Base-by-base conservation (phyloP, 2,113 vertebrate genomes). In the Pangasianodon gigas region DNA sequence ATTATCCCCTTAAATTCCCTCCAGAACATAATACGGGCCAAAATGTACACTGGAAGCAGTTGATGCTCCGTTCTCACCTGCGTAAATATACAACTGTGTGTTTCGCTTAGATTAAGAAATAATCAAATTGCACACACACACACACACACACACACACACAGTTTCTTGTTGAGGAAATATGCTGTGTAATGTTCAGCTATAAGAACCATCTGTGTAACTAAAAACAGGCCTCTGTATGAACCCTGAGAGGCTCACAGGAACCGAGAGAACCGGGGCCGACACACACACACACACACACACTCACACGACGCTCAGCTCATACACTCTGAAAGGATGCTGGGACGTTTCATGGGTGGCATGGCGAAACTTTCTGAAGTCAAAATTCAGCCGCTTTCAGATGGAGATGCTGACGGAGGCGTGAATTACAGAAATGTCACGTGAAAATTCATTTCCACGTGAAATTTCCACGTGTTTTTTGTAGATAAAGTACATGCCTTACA, bases 141-240 rank as follows among this genome's bases (percentile, higher is more conserved):
- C 92, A 94, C 92, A 93, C 93, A 92, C 92, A 94, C 92, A 93
- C 93, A 92, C 92, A 94, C 92, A 93, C 93, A 92, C 92, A 93
- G 91, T 89, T 89, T 87, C 92, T 94, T 93, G 93, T 93, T 95
- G 92, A 93, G 93, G 93, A 95, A 95, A 94, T 95, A 94, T 93
- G 92, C 93, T 94, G 85, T 91, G 90, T 96, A 95, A 96, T 95
- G 95, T 93, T 65, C 32, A 58, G 75, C 92, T 94, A 96, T 93
- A 93, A 95, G 94, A 96, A 95, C 93, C 96, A 96, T 96, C 95
- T 97, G 96, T 96, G 94, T 95, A 94, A 96, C 56, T 89, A 74
- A 75, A 86, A 84, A 85, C 82, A 85, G 41, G 88, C 88, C 88
- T 89, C 41, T 89, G 88, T 89, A 21, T 89, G 88, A 89, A 86